phyloP scores from a whole-genome alignment of 2,797 vertebrate genomes.

The Trematomus bernacchii region DNA sequence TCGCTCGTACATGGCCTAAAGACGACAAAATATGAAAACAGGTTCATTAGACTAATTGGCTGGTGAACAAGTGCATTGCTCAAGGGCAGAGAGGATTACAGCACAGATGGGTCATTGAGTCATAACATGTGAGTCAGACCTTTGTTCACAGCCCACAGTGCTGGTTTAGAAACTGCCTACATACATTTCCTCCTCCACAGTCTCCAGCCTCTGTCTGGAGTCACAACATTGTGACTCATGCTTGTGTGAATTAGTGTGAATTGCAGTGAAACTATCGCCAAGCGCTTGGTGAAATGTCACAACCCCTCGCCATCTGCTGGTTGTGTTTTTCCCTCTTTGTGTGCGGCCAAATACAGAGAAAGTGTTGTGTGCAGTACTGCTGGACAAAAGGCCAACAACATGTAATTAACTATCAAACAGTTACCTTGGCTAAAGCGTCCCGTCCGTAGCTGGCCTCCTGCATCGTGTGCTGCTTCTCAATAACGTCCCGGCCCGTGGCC shows the following conservation, averaged over 20 bases:
- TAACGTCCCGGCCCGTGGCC: conserved; percentile 94
- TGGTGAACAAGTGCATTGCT: conserved; percentile 19
- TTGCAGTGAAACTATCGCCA: neutral
- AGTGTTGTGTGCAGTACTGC: neutral
- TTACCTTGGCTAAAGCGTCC: conserved; percentile 96
- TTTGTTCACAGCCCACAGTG: conserved; percentile 25
- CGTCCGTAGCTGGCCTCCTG: conserved; percentile 96
- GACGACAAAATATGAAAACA: conserved; percentile 1
- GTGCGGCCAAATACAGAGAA: neutral
- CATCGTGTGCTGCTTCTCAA: conserved; percentile 96
- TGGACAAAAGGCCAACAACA: neutral
- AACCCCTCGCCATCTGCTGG: neutral
- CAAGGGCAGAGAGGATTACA: neutral
- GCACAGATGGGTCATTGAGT: conserved; percentile 1
- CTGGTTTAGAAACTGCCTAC: conserved; percentile 32
- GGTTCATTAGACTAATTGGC: neutral
- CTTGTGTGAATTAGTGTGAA: conserved; percentile 37
- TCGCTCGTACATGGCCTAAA: conserved; percentile 96
- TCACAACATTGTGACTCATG: conserved; percentile 65
- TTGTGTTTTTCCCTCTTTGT: neutral
- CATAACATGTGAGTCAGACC: conserved; percentile 52
- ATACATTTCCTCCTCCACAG: conserved; percentile 25
- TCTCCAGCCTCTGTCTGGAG: conserved; percentile 40
- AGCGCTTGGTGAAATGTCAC: conserved; percentile 27
- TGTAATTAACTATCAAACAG: neutral